Evolutionary conservation across 2,797 vertebrate species (phyloP).

Genomic region (Peromyscus attwateri): DNA sequence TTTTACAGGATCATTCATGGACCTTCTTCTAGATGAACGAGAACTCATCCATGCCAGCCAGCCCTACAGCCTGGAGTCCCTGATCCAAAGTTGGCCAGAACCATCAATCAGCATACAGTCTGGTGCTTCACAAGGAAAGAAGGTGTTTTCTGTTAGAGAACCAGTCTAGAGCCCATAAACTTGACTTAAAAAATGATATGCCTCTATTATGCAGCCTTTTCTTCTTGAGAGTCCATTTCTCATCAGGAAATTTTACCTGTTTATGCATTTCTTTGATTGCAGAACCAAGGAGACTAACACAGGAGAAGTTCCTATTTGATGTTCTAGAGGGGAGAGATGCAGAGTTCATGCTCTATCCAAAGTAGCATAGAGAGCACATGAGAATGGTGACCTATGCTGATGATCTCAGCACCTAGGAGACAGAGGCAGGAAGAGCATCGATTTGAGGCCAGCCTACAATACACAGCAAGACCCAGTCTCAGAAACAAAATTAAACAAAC

Average conservation of each 20-base stretch:
- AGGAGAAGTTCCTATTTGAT: neutral
- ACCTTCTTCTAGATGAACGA: neutral
- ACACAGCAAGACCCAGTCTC: neutral
- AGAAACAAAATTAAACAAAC: neutral
- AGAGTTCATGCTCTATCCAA: neutral
- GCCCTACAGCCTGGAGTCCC: neutral
- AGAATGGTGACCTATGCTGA: no score
- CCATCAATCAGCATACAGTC: neutral
- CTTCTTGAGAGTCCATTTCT: neutral
- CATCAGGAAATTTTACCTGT: neutral
- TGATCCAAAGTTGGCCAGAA: neutral
- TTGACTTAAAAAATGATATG: neutral
- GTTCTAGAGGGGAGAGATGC: neutral
- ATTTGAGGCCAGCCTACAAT: neutral
- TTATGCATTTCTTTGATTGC: slow-evolving; percentile 16
- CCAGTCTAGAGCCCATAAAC: neutral
- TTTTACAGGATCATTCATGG: no score
- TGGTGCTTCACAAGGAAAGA: neutral
- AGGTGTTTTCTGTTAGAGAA: neutral
- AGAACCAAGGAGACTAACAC: neutral
- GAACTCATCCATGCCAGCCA: accelerated
- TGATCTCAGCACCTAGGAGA: neutral
- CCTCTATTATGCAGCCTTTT: neutral
- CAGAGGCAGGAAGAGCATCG: neutral
- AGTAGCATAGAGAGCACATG: neutral